Evolutionary conservation across 1,140 invertebrate species (phyloP).

Genomic region (Venustaconcha ellipsiformis): DNA sequence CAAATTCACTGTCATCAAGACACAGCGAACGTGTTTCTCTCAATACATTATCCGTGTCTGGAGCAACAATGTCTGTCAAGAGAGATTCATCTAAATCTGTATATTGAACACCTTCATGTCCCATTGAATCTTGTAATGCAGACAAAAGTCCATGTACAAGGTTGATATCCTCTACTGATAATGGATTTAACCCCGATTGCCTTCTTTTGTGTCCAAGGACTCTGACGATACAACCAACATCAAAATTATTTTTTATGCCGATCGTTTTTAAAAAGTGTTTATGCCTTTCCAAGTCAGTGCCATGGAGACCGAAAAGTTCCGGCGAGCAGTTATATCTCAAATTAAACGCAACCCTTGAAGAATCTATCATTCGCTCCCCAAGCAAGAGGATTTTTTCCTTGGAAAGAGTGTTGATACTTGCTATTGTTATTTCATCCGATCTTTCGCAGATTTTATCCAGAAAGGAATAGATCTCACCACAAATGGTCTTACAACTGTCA

Average conservation of each 20-base stretch:
- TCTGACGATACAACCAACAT: too few relatives aligned
- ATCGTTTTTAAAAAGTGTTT: constrained; percentile 1
- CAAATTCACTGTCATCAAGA: constrained; percentile 34
- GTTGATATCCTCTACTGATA: constrained; percentile 6
- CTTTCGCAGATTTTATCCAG: background rate
- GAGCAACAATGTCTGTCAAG: constrained; percentile 26
- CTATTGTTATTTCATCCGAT: background rate
- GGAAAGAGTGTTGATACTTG: background rate
- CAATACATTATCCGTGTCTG: constrained; percentile 23
- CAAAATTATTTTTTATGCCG: constrained; percentile 7
- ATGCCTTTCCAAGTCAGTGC: background rate
- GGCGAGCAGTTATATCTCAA: constrained; percentile 8
- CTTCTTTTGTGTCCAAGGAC: too few relatives aligned
- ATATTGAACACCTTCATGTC: background rate
- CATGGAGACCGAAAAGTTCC: constrained; percentile 3
- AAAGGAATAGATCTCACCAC: too few relatives aligned
- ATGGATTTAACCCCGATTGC: too few relatives aligned
- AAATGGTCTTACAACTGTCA: too few relatives aligned
- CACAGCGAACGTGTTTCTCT: constrained; percentile 26
- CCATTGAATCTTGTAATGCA: constrained; percentile 4
- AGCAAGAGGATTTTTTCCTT: background rate
- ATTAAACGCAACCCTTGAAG: constrained; percentile 10
- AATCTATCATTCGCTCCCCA: constrained; percentile 5
- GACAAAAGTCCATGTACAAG: background rate
- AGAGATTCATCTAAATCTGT: background rate